A percentile compares a stretch with the other conserved stretches of the same genome.
These are phyloP conservation scores for Sterna hirundo DNA, from an alignment of 2,113 vertebrate genomes.

Conservation along the genomic window DNA sequence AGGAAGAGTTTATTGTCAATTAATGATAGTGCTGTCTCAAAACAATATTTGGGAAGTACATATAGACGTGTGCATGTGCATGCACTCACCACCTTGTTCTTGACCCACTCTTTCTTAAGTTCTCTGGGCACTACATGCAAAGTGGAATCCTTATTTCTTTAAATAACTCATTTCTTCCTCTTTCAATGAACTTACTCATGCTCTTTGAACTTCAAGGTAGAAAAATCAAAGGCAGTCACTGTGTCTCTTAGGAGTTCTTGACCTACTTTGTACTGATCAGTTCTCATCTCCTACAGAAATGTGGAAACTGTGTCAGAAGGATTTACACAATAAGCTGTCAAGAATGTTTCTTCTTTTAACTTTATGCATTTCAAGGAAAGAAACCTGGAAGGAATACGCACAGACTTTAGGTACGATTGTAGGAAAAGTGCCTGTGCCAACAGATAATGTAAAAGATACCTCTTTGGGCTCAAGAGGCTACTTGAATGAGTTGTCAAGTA, in stretches of 20 bases:
- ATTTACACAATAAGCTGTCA: conserved; percentile 47
- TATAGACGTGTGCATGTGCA: accelerated
- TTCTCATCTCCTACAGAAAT: conserved; percentile 56
- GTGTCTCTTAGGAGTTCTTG: conserved; percentile 73
- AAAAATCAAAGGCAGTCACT: conserved; percentile 74
- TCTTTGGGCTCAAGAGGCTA: background rate
- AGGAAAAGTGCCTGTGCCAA: background rate
- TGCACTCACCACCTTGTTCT: background rate
- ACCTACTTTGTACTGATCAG: conserved; percentile 72
- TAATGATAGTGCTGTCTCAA: background rate
- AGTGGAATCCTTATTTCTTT: conserved; percentile 39
- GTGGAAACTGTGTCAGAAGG: conserved; percentile 46
- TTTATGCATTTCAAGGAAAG: conserved; percentile 39
- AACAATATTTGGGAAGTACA: background rate
- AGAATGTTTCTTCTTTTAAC: conserved; percentile 51
- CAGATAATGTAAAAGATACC: background rate
- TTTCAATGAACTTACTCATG: conserved; percentile 70
- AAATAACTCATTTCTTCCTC: conserved; percentile 59
- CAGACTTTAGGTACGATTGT: conserved; percentile 15
- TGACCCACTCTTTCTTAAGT: background rate
- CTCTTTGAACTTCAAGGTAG: conserved; percentile 78
- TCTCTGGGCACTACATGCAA: conserved; percentile 3
- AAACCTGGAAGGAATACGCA: conserved; percentile 5
- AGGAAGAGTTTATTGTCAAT: background rate
- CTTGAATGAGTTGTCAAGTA: background rate